Base-by-base conservation (phyloP, 1,140 invertebrate species). In the Diorhabda sublineata region DNA sequence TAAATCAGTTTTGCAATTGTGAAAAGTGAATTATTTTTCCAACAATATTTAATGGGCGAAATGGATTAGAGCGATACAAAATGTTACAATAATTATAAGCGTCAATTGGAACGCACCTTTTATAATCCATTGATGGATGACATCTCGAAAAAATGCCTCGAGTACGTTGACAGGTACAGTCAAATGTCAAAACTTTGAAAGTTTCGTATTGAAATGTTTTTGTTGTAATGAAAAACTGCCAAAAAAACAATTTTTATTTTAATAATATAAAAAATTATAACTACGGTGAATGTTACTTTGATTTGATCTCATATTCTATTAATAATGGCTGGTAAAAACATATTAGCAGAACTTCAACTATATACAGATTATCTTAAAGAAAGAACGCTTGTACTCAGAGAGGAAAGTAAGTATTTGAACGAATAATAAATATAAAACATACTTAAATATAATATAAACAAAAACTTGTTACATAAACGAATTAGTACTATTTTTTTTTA, bases 321-420 rank as follows among this genome's bases (percentile, higher is more conserved):
- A n/a, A 52, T 8, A 52, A 52, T 52, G 47, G 6, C 47, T 52
- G 47, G n/a, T 52, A 52, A 52, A 52, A 52, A 52, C 47, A 2
- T 52, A 6, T 52, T 6, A 8, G n/a, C 6, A 6, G 47, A 52
- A 6, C n/a, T 52, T 52, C 58, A 67, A 67, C 57, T 60, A 60
- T 67, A 26, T 52, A 26, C 65, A 47, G 26, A n/a, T 60, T 67
- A 44, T 8, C 44, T 71, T 5, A 71, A 73, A 66, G 62, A 71
- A 69, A 63, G 71, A 66, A 61, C 61, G 7, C 61, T 72, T 58
- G 72, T 72, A 52, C 72, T 73, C 61, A 73, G 57, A 61, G 70
- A 75, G 70, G 68, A 75, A 70, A 72, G 74, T 75, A 75, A 66
- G 66, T 61, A n/a, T 58, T 8, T 45, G 11, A n/a, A 52, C 47